These are phyloP conservation scores for Ephestia elutella DNA, from an alignment of 1,140 invertebrate species.

Conservation along the genomic window DNA sequence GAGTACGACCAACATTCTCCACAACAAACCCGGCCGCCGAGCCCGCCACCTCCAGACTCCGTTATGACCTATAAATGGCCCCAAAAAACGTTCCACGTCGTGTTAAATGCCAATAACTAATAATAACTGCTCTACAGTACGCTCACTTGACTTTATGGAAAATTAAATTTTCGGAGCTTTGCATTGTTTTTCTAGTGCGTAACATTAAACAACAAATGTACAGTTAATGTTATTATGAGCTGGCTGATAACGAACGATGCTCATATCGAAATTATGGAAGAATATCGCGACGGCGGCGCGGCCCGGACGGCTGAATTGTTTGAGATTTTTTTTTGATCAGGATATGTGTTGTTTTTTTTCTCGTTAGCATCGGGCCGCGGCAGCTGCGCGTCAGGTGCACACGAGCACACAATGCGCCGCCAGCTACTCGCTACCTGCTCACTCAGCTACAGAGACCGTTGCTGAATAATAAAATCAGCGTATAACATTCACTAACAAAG, in stretches of 20 bases:
- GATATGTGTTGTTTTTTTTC: not conserved
- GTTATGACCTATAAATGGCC: slow-evolving; percentile 37
- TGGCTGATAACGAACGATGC: too few relatives aligned
- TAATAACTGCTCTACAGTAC: slow-evolving; percentile 31
- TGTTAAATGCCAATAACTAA: slow-evolving; percentile 36
- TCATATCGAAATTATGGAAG: not conserved
- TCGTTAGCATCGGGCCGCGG: not conserved
- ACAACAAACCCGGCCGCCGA: too few relatives aligned
- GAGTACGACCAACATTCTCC: slow-evolving; percentile 8
- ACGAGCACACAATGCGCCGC: not conserved
- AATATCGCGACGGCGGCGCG: not conserved
- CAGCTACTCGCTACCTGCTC: not conserved
- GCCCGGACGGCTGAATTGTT: not conserved
- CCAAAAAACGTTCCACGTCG: slow-evolving; percentile 17
- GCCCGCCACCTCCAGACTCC: not conserved
- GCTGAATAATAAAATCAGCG: too few relatives aligned
- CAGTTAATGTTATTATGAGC: too few relatives aligned
- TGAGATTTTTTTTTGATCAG: not conserved
- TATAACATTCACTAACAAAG: too few relatives aligned
- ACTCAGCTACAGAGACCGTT: too few relatives aligned
- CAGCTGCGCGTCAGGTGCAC: slow-evolving; percentile 2
- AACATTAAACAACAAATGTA: too few relatives aligned
- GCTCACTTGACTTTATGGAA: not conserved
- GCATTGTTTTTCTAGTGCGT: not conserved
- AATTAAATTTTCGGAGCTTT: not conserved